A percentile compares a stretch with the other conserved stretches of the same genome.
phyloP scores from a whole-genome alignment of 2,888 invertebrate species.

The Platycheirus albimanus region DNA sequence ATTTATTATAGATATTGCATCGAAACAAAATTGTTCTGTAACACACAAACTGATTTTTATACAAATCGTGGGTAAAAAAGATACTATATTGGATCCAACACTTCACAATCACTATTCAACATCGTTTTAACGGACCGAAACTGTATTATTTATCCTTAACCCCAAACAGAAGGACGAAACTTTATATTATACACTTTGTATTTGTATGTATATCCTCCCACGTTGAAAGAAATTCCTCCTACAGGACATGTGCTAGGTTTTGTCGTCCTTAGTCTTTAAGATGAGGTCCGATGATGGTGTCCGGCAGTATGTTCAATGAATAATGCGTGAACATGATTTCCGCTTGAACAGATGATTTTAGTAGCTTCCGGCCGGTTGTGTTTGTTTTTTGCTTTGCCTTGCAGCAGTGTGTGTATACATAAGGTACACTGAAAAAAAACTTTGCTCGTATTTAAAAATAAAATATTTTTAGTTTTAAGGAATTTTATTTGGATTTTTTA shows the following conservation, averaged over 20 bases:
- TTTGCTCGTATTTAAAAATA: no score
- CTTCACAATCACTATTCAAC: not conserved
- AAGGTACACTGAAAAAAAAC: not conserved
- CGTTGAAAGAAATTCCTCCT: conserved; percentile 24
- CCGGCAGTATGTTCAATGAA: conserved; percentile 53
- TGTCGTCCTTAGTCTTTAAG: conserved; percentile 47
- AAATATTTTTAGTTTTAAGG: no score
- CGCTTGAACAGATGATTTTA: conserved; percentile 61
- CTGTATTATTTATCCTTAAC: conserved; percentile 27
- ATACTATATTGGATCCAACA: not conserved
- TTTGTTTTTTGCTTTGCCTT: conserved; percentile 2
- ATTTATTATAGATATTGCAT: no score
- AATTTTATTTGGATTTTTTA: no score
- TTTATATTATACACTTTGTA: no score
- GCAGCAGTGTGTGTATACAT: not conserved
- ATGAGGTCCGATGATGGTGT: conserved; percentile 62
- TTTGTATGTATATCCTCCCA: no score
- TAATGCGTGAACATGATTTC: conserved; percentile 68
- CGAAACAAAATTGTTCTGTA: not conserved
- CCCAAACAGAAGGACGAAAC: conserved; percentile 7
- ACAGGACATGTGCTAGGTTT: conserved; percentile 37
- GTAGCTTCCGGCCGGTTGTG: conserved; percentile 8
- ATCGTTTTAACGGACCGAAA: conserved; percentile 19
- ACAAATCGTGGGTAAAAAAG: no score
- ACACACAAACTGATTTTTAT: no score